These are phyloP conservation scores for Eumacrocentrus americanus DNA, from an alignment of 2,888 invertebrate genomes.

Conservation along the genomic window DNA sequence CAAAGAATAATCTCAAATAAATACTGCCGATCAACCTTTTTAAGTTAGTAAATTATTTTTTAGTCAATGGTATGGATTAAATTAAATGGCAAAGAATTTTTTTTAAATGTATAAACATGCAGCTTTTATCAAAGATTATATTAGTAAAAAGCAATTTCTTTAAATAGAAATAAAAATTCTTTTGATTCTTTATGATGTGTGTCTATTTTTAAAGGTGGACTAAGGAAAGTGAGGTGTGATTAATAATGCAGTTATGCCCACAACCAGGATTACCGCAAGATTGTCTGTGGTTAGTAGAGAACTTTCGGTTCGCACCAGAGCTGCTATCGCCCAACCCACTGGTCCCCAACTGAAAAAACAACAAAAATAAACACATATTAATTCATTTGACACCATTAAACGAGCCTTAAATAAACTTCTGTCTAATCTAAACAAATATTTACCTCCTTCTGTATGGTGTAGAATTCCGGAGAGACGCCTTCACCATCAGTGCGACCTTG, in stretches of 20 bases:
- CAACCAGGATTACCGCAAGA: conserved; percentile 63
- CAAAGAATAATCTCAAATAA: too few species aligned
- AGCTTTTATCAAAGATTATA: background rate
- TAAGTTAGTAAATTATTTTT: background rate
- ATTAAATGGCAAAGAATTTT: background rate
- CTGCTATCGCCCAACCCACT: conserved; percentile 61
- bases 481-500: conserved; percentile 65
- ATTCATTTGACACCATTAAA: conserved; percentile 7
- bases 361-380: conserved; percentile 26
- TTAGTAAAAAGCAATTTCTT: background rate
- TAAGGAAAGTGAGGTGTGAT: conserved; percentile 47
- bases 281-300: conserved; percentile 62
- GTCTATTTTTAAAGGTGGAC: conserved; percentile 22
- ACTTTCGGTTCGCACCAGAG: conserved; percentile 62
- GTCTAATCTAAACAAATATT: conserved; percentile 37
- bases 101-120: too few species aligned
- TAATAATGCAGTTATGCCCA: conserved; percentile 60
- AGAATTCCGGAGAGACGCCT: conserved; percentile 65
- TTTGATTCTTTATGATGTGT: background rate
- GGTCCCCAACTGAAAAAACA: conserved; percentile 57
- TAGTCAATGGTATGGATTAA: background rate
- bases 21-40: background rate
- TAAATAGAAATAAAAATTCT: background rate
- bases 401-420: background rate
- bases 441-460: conserved; percentile 77